A percentile compares a stretch with the other conserved stretches of the same genome.
phyloP scores from a whole-genome alignment of 2,888 invertebrate species.

The Chaitophorus viminalis region DNA sequence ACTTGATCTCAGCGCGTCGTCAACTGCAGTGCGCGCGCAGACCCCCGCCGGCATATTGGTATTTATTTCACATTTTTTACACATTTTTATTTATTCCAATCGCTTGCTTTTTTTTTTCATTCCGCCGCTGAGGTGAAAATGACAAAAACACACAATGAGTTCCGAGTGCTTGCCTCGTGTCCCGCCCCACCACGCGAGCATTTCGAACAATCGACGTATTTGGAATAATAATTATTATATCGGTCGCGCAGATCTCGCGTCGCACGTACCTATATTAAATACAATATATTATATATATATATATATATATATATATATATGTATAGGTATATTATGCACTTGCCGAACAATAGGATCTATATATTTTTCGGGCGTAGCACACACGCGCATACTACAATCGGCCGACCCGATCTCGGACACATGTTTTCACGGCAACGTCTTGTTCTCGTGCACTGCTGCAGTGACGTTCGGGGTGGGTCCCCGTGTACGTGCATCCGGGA shows the following conservation, averaged over 20 bases:
- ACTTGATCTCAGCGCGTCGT: constrained; percentile 20
- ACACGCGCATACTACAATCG: constrained; percentile 14
- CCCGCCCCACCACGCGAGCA: neutral
- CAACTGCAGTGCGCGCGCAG: neutral
- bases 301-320: too few relatives aligned
- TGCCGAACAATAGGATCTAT: neutral
- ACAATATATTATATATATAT: too few relatives aligned
- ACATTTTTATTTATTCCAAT: constrained; percentile 4
- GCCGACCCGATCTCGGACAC: constrained; percentile 46
- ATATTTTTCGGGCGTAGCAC: constrained; percentile 9
- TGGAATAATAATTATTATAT: constrained; percentile 57
- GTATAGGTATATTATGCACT: too few relatives aligned
- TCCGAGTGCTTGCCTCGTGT: neutral
- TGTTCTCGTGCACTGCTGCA: constrained; percentile 6
- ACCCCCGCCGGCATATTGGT: constrained; percentile 10
- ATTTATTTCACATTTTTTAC: neutral
- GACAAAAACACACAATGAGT: neutral
- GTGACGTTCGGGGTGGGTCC: neutral
- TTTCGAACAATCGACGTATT: constrained; percentile 56
- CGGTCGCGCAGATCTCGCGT: constrained; percentile 12
- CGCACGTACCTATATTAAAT: too few relatives aligned
- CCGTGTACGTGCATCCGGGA: neutral
- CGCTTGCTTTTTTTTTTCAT: neutral
- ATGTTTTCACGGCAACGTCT: constrained; percentile 62
- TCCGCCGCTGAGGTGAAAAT: neutral